Evolutionary conservation across 2,888 invertebrate genomes (phyloP).

Genomic region (Peribatodes rhomboidaria): DNA sequence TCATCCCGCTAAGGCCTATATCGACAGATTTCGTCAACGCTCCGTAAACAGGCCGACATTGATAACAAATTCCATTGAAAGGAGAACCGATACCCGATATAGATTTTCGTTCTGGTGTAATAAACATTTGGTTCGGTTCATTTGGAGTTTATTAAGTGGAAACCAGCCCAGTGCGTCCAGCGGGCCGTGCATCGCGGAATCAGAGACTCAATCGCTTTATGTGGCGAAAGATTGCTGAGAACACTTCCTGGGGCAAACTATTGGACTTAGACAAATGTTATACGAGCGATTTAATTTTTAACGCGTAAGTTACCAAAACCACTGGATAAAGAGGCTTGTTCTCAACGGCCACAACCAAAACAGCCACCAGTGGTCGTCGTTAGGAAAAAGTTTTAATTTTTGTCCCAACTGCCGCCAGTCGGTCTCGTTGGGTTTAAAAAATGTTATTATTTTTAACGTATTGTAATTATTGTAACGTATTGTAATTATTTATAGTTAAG

Average conservation of each 20-base stretch:
- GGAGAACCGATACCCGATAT: constrained; percentile 58
- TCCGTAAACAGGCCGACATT: constrained; percentile 35
- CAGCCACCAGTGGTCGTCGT: too few relatives aligned
- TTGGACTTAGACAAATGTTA: not conserved
- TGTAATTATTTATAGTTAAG: too few relatives aligned
- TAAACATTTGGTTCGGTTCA: constrained; percentile 73
- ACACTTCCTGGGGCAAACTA: not conserved
- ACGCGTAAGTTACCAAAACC: not conserved
- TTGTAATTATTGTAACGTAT: too few relatives aligned
- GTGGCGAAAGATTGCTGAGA: constrained; percentile 50
- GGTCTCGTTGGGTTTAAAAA: too few relatives aligned
- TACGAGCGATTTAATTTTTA: not conserved
- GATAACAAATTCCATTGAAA: constrained; percentile 51
- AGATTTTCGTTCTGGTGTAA: constrained; percentile 63
- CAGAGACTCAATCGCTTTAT: constrained; percentile 54
- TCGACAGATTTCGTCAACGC: constrained; percentile 26
- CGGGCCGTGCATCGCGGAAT: constrained; percentile 45
- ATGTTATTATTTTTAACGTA: too few relatives aligned
- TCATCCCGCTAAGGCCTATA: constrained; percentile 19
- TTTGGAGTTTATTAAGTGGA: constrained; percentile 79
- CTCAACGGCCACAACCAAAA: too few relatives aligned
- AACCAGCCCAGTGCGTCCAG: constrained; percentile 61
- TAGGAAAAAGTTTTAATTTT: too few relatives aligned
- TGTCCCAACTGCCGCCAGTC: too few relatives aligned
- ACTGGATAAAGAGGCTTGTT: too few relatives aligned